phyloP scores from a whole-genome alignment of 92 coral and sea anemone genomes.

The Phenganax stokvisi region DNA sequence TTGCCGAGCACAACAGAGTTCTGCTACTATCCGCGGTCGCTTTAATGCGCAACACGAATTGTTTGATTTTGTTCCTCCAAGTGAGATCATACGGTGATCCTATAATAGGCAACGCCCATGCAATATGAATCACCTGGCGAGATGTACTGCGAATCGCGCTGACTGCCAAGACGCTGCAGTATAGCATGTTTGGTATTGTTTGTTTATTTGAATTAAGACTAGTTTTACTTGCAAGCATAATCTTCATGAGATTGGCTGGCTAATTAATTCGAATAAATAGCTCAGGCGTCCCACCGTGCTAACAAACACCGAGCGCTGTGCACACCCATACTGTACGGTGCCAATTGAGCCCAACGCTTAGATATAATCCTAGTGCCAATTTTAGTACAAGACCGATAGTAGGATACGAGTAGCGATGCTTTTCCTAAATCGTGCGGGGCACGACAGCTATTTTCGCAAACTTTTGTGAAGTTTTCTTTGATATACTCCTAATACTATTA shows the following conservation, averaged over 20 bases:
- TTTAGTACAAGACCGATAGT: too few relatives aligned
- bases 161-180: slow-evolving; percentile 2
- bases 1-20: not conserved
- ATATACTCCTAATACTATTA: too few relatives aligned
- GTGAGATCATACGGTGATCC: not conserved
- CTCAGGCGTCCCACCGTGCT: not conserved
- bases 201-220: not conserved
- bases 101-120: slow-evolving; percentile 16
- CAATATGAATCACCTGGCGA: slow-evolving; percentile 1
- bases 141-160: not conserved
- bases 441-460: too few relatives aligned
- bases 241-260: not conserved
- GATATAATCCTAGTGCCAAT: too few relatives aligned
- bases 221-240: not conserved
- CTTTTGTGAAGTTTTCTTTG: too few relatives aligned
- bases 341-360: too few relatives aligned
- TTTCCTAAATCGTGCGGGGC: too few relatives aligned
- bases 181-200: slow-evolving; percentile 2
- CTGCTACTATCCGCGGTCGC: not conserved
- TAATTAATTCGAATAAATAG: not conserved
- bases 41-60: not conserved
- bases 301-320: not conserved
- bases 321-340: not conserved
- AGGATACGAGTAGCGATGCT: too few relatives aligned
- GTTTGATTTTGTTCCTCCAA: not conserved